Evolutionary conservation across 2,797 vertebrate species (phyloP).

Genomic region (Peromyscus eremicus): DNA sequence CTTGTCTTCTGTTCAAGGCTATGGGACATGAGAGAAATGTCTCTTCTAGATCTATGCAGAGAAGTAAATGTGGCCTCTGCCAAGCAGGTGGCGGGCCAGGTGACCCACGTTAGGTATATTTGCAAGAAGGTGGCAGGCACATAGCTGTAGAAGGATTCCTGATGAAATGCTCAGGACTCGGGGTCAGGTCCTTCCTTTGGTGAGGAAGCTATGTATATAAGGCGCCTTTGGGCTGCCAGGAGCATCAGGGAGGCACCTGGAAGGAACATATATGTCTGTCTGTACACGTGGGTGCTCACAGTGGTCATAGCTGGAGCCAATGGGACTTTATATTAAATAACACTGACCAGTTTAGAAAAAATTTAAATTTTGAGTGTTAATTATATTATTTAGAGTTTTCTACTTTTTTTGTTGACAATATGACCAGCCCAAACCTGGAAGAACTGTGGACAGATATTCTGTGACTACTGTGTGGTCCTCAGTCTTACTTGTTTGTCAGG

Average conservation of each 20-base stretch:
- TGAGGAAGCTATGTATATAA: neutral
- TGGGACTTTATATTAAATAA: slow-evolving; percentile 31
- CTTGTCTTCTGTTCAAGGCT: neutral
- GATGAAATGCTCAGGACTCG: neutral
- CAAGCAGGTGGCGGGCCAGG: neutral
- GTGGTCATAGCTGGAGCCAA: neutral
- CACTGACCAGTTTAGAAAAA: neutral
- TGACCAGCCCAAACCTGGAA: slow-evolving; percentile 10
- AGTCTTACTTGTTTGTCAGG: neutral
- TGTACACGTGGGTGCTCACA: neutral
- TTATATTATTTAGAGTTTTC: slow-evolving; percentile 17
- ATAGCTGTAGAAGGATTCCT: neutral
- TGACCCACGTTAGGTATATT: neutral
- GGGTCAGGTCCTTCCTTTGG: neutral
- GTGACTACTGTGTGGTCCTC: neutral
- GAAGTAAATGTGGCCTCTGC: neutral
- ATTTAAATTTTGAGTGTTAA: slow-evolving; percentile 47
- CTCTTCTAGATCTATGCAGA: neutral
- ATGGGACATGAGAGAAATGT: neutral
- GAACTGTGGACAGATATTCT: neutral
- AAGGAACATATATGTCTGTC: neutral
- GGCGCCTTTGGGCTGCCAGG: neutral
- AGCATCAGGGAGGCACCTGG: neutral
- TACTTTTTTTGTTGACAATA: slow-evolving; percentile 30
- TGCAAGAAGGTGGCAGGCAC: neutral